Evolutionary conservation across 2,888 invertebrate genomes (phyloP).

Genomic region (Notodonta dromedarius): DNA sequence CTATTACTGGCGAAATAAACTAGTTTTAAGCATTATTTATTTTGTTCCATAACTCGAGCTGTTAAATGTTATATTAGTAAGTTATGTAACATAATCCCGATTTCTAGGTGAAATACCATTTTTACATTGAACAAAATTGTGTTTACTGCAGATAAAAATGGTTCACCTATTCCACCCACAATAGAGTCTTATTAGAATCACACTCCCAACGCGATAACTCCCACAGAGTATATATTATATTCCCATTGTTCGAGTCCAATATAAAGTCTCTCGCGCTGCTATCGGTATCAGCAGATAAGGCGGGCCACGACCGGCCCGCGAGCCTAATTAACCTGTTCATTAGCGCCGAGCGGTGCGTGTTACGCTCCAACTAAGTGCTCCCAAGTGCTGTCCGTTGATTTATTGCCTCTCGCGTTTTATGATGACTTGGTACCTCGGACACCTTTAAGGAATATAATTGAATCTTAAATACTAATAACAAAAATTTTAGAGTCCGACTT

Average conservation of each 20-base stretch:
- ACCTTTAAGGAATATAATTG: background rate
- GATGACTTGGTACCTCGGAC: background rate
- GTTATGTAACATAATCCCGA: too few relatives aligned
- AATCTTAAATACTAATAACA: too few relatives aligned
- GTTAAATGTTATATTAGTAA: too few relatives aligned
- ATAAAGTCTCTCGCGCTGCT: slow-evolving; percentile 28
- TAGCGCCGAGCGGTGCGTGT: slow-evolving; percentile 42
- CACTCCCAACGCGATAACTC: background rate
- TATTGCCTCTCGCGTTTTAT: slow-evolving; percentile 2
- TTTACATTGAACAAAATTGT: too few relatives aligned
- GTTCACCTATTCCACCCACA: background rate
- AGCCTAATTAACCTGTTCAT: slow-evolving; percentile 66
- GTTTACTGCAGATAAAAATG: background rate
- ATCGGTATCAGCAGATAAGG: slow-evolving; percentile 52
- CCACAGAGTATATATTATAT: slow-evolving; percentile 9
- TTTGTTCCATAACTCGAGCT: too few relatives aligned
- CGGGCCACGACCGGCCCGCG: slow-evolving; percentile 45
- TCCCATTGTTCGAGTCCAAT: slow-evolving; percentile 21
- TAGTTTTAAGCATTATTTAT: too few relatives aligned
- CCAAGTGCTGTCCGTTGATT: slow-evolving; percentile 3
- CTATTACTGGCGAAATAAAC: too few relatives aligned
- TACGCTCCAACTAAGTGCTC: slow-evolving; percentile 17
- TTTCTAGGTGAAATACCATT: too few relatives aligned
- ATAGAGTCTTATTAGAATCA: background rate
- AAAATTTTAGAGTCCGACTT: too few relatives aligned